Evolutionary conservation across 2,797 vertebrate genomes (phyloP).

Genomic region (Distichodus sexfasciatus): DNA sequence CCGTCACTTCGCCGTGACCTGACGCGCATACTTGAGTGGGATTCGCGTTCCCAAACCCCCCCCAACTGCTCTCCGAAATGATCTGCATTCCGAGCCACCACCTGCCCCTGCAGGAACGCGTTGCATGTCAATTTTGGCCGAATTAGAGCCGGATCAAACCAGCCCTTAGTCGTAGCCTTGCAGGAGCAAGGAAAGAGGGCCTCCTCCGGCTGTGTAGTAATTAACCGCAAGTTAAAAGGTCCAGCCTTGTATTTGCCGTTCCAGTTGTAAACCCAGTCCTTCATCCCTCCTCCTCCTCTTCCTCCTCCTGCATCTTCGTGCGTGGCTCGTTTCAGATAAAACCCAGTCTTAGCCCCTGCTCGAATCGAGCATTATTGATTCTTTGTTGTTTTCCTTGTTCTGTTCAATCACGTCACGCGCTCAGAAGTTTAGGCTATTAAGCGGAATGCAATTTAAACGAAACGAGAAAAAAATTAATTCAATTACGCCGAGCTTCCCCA

Average conservation of each 20-base stretch:
- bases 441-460: neutral
- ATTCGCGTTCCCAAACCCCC: too few species aligned
- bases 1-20: conserved; percentile 54
- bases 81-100: conserved; percentile 9
- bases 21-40: too few species aligned
- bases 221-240: conserved; percentile 30
- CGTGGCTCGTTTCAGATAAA: neutral
- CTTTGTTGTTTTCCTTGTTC: neutral
- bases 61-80: neutral
- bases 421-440: neutral
- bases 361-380: neutral
- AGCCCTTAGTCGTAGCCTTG: neutral
- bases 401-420: neutral
- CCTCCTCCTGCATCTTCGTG: too few species aligned
- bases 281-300: neutral
- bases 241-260: neutral
- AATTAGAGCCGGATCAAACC: conserved; percentile 7
- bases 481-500: neutral
- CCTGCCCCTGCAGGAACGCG: neutral
- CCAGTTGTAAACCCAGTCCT: neutral
- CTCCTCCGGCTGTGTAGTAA: neutral
- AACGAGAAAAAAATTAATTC: too few species aligned
- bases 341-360: neutral
- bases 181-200: neutral
- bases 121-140: conserved; percentile 19